A percentile compares a stretch with the other conserved stretches of the same genome.
These are phyloP conservation scores for Trachelus tabidus DNA, from an alignment of 2,888 invertebrate species.

Conservation along the genomic window DNA sequence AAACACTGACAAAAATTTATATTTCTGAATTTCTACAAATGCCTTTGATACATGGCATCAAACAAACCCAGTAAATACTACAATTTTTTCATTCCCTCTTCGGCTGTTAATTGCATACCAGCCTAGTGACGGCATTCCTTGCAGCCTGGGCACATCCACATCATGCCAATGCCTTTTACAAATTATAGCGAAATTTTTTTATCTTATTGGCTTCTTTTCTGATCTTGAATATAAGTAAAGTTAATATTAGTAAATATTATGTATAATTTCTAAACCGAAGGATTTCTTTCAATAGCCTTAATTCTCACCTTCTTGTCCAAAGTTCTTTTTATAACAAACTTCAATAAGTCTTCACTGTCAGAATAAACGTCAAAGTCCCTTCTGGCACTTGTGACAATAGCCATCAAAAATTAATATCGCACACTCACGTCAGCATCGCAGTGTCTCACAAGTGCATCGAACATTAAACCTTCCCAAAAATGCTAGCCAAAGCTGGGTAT, in stretches of 20 bases:
- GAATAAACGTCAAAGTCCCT: constrained; percentile 91
- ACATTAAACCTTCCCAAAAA: constrained; percentile 96
- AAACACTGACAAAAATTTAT: constrained; percentile 77
- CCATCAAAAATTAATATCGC: constrained; percentile 93
- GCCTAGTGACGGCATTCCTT: constrained; percentile 89
- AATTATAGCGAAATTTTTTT: constrained; percentile 81
- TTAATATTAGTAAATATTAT: constrained; percentile 16
- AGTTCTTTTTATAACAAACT: constrained; percentile 93
- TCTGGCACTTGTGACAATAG: constrained; percentile 93
- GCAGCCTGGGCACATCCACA: constrained; percentile 83
- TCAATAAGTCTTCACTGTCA: constrained; percentile 89
- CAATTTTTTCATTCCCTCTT: constrained; percentile 92
- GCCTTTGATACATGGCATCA: constrained; percentile 94
- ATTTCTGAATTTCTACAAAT: constrained; percentile 91
- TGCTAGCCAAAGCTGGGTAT: constrained; percentile 89
- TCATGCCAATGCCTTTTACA: constrained; percentile 91
- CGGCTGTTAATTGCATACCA: constrained; percentile 83
- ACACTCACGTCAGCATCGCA: constrained; percentile 94
- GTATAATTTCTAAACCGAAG: constrained; percentile 4
- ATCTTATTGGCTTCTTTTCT: constrained; percentile 83
- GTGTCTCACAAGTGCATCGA: constrained; percentile 96
- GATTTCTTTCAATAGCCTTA: background rate
- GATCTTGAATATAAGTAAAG: constrained; percentile 80
- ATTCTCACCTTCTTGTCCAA: constrained; percentile 85
- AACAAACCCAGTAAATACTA: constrained; percentile 92